Evolutionary conservation across 1,140 invertebrate genomes (phyloP), one percentile per base, ranked within the genome.

Genomic region (Protaetia brevitarsis): DNA sequence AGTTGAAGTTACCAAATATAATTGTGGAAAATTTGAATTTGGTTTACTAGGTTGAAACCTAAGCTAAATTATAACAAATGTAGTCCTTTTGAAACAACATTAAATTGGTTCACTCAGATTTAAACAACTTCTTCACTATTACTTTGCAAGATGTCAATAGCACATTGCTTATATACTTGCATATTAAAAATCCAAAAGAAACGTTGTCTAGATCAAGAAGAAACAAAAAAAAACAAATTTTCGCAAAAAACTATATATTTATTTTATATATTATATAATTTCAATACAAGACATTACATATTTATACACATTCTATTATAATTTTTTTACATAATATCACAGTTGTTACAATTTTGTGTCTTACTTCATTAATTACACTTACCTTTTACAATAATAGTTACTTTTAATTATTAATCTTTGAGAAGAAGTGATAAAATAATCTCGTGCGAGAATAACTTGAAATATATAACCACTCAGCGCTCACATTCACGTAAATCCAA

Each of bases 201-300:
- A 51, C 19, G 5, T 7, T 4, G 5, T 19, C 7, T 51, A 8
- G n/a, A n/a, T n/a, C n/a, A n/a, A n/a, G n/a, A n/a, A n/a, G n/a
- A n/a, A n/a, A n/a, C n/a, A n/a, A n/a, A n/a, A n/a, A n/a, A n/a
- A n/a, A n/a, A n/a, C n/a, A n/a, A n/a, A n/a, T n/a, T n/a, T n/a
- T 23, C 41, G 26, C 19, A 51, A 51, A 51, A 51, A 51, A 23
- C 19, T 23, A 16, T 37, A 19, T 5, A 23, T 51, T 51, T 23
- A 23, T 51, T 51, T 51, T 26, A 51, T 51, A 51, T 51, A 51
- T 23, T 51, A 23, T 51, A 51, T 51, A 51, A 51, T 51, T 51
- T 51, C 16, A 16, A 51, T 51, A 51, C 41, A 51, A 51, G 41
- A 51, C 26, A 51, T 51, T 51, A 51, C 16, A 51, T 51, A 51